phyloP scores from a whole-genome alignment of 2,888 invertebrate genomes.

The Apoderus coryli region DNA sequence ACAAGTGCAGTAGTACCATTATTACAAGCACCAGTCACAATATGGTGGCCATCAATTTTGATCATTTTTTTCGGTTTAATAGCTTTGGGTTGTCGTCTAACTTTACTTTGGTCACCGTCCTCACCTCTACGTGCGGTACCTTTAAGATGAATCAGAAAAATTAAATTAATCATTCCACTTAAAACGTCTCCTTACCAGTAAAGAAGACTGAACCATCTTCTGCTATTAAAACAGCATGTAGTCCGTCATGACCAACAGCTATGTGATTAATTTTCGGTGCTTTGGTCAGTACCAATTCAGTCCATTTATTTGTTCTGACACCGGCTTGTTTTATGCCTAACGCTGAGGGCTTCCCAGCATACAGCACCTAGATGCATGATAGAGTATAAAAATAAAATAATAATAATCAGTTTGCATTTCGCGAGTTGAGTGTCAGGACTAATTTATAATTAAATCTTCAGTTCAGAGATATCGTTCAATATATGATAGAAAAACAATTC shows the following conservation, averaged over 20 bases:
- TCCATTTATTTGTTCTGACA: conserved; percentile 41
- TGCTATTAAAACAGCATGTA: conserved; percentile 79
- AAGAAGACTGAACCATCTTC: conserved; percentile 87
- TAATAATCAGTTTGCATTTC: no score
- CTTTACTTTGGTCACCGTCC: conserved; percentile 71
- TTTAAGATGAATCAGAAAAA: conserved; percentile 28
- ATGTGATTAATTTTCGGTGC: conserved; percentile 60
- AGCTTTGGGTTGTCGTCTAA: conserved; percentile 75
- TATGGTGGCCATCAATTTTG: conserved; percentile 72
- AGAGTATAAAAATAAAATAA: conserved; percentile 5
- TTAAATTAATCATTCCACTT: neutral
- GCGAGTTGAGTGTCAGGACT: no score
- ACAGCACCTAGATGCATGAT: conserved; percentile 47
- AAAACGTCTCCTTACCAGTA: conserved; percentile 32
- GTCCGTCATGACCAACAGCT: conserved; percentile 85
- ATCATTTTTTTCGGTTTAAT: conserved; percentile 85
- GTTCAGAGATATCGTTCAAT: no score
- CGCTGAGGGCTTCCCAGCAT: conserved; percentile 73
- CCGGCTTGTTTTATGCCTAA: conserved; percentile 66
- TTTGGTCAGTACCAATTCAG: conserved; percentile 49
- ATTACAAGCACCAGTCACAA: conserved; percentile 79
- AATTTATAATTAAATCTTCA: no score
- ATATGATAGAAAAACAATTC: no score
- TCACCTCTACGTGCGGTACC: conserved; percentile 86
- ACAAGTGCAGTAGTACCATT: conserved; percentile 90